phyloP scores from a whole-genome alignment of 2,113 vertebrate species.

The Cygnus buccinator region DNA sequence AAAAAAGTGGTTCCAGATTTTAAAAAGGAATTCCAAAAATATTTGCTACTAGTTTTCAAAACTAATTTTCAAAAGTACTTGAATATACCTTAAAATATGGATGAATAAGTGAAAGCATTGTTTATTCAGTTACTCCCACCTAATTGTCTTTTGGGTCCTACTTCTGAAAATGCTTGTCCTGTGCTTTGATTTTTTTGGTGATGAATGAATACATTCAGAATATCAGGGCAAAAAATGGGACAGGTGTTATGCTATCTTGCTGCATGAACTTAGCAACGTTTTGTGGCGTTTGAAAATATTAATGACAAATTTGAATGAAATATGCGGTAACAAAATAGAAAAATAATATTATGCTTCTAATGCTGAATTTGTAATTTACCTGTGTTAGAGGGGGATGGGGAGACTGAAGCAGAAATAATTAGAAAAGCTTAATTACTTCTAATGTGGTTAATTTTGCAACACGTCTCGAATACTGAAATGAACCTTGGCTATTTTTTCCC shows the following conservation, averaged over 20 bases:
- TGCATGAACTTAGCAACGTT: neutral
- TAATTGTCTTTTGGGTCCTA: neutral
- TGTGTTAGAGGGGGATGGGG: neutral
- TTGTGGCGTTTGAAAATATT: neutral
- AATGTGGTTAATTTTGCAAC: neutral
- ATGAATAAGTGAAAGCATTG: neutral
- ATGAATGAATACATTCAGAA: neutral
- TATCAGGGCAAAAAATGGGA: neutral
- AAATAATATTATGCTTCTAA: neutral
- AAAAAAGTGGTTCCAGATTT: neutral
- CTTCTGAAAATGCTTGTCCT: neutral
- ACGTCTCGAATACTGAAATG: neutral
- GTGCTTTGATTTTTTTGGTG: neutral
- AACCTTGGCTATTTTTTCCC: neutral
- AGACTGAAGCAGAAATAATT: neutral
- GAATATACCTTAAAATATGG: neutral
- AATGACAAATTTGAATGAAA: neutral
- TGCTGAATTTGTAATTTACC: neutral
- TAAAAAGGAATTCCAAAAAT: rapidly evolving
- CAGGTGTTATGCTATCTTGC: neutral
- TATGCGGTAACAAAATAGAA: neutral
- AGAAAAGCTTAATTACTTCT: neutral
- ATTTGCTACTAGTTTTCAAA: neutral
- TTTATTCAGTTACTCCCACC: neutral
- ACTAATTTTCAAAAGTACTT: neutral